These are phyloP conservation scores for Polyommatus icarus DNA, from an alignment of 2,888 invertebrate genomes.

Conservation along the genomic window DNA sequence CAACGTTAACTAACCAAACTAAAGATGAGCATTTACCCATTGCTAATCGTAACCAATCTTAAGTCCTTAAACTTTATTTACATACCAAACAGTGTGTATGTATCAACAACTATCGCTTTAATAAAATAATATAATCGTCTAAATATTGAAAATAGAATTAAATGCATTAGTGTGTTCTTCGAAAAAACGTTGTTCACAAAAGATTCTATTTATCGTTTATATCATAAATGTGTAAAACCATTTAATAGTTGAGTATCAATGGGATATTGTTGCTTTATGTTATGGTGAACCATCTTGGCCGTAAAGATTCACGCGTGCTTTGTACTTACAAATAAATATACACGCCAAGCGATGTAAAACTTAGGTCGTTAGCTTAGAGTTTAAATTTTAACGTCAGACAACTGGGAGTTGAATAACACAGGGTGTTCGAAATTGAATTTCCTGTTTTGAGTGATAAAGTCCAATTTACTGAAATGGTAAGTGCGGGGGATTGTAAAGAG, in stretches of 20 bases:
- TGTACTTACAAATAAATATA: constrained; percentile 52
- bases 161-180: constrained; percentile 72
- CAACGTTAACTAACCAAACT: too few species aligned
- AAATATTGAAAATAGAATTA: constrained; percentile 75
- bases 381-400: constrained; percentile 37
- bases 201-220: constrained; percentile 73
- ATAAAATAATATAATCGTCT: constrained; percentile 50
- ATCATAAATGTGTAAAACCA: constrained; percentile 81
- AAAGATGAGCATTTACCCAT: too few species aligned
- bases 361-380: constrained; percentile 35
- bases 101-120: constrained; percentile 22
- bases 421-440: constrained; percentile 38
- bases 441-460: constrained; percentile 27
- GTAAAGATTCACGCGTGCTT: constrained; percentile 78
- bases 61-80: constrained; percentile 8
- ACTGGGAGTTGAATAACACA: background rate
- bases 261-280: constrained; percentile 75
- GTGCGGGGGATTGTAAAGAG: constrained; percentile 50
- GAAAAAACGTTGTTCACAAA: constrained; percentile 62
- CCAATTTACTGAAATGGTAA: constrained; percentile 33
- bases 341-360: constrained; percentile 42
- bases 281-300: constrained; percentile 78
- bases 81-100: constrained; percentile 9
- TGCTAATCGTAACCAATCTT: background rate
- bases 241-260: constrained; percentile 77